Base-by-base conservation (phyloP, 2,113 vertebrate species). In the Neodon shergylaensis region DNA sequence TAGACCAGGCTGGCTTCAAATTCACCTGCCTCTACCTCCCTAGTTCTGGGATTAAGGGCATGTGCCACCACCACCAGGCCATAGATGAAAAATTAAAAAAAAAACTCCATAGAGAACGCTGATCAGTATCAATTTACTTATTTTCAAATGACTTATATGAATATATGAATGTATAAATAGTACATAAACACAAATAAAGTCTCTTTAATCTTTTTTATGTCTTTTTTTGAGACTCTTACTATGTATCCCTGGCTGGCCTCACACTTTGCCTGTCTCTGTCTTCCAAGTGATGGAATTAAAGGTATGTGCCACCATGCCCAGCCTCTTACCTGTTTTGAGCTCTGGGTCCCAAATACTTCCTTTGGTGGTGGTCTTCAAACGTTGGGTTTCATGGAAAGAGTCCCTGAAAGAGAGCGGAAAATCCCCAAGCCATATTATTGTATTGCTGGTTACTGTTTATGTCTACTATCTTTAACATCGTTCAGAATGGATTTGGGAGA, bases 401-500 rank as follows among this genome's bases (percentile, higher is more conserved):
- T 82, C 52, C 87, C 22, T 70, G 31, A 63, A 61, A 92, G 74
- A 87, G 66, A 88, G 84, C 58, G 33, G 58, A 95, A 95, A 82
- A 42, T 86, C 49, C 26, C n/a, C 72, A 92, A 96, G 85, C 33
- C 21, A 47, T 76, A 85, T 93, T 22, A 90, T 76, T 93, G 90
- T 54, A 22, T 79, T 92, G 49, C 54, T 91, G 47, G 87, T 84
- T 85, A 84, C 86, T 76, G 3, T 42, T 96, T 83, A 86, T 97
- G 94, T 58, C 54, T 95, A 92, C 82, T 92, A 97, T 98, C 96
- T 97, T 97, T 89, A 98, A 58, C 76, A 88, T 89, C 10, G 21
- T 96, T 91, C 54, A 85, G 96, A 94, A 94, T 96, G 96, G 96
- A 86, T 95, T 97, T 97, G 98, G 90, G 95, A 97, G 86, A 97